These are phyloP conservation scores for Slavum lentiscoides DNA, from an alignment of 2,888 invertebrate species.

Conservation along the genomic window DNA sequence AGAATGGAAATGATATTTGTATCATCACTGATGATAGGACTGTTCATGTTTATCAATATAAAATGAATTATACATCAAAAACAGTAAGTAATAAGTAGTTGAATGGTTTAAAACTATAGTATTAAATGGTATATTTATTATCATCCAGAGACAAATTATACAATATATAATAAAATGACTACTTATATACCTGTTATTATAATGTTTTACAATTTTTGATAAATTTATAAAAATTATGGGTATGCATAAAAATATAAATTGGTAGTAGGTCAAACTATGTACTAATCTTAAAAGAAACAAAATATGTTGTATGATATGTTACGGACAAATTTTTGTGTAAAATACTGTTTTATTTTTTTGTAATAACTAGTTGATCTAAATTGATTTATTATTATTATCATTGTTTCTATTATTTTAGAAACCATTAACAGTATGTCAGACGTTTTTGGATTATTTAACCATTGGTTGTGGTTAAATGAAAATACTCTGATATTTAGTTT, in stretches of 20 bases:
- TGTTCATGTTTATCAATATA: slow-evolving; percentile 32
- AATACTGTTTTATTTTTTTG: neutral
- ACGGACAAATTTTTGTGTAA: neutral
- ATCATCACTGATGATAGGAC: slow-evolving; percentile 18
- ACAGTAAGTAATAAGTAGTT: slow-evolving; percentile 5
- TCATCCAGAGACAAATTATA: no score
- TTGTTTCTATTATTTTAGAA: slow-evolving; percentile 14
- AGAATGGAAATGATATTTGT: slow-evolving; percentile 42
- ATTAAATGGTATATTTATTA: no score
- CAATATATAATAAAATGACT: no score
- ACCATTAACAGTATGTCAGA: slow-evolving; percentile 1
- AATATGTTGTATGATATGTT: neutral
- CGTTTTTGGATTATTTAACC: slow-evolving; percentile 17
- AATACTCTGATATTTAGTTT: slow-evolving; percentile 26
- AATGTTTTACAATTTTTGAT: no score
- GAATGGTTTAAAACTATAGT: no score
- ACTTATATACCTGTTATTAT: no score
- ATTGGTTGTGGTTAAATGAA: slow-evolving; percentile 50
- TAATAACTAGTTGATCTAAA: neutral
- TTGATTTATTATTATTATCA: neutral
- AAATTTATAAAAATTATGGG: no score
- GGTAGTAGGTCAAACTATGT: no score
- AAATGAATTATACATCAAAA: slow-evolving; percentile 20
- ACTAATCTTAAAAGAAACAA: no score
- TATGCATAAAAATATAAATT: no score